Conservation (phyloP, 2,113 vertebrate genomes). For the Polypterus bichir region DNA sequence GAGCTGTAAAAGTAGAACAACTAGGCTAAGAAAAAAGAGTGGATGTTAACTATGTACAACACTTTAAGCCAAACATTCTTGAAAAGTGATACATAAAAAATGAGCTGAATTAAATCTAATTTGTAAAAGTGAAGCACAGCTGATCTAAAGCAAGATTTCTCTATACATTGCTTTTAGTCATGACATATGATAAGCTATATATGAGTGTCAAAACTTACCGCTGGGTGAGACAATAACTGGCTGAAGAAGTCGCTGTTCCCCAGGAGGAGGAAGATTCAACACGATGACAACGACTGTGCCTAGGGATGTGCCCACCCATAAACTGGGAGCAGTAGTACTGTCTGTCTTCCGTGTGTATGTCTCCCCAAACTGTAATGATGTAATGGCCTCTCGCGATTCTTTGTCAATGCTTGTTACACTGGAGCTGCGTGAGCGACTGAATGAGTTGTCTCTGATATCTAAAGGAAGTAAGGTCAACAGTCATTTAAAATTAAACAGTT, state of each 20-base stretch:
- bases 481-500: too few species aligned
- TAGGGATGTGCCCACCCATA: conserved; percentile 86
- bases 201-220: conserved; percentile 49
- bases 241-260: conserved; percentile 88
- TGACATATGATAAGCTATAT: too few species aligned
- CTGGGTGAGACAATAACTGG: conserved; percentile 88
- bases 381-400: conserved; percentile 83
- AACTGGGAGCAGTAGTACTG: conserved; percentile 60
- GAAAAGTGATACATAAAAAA: too few species aligned
- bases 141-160: too few species aligned
- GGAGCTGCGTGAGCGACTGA: conserved; percentile 93
- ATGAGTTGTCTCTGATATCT: conserved; percentile 96
- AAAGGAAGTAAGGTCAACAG: conserved; percentile 46
- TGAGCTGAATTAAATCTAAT: too few species aligned
- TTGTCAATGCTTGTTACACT: conserved; percentile 97
- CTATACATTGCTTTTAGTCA: too few species aligned
- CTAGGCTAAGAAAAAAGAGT: too few species aligned
- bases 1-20: too few species aligned
- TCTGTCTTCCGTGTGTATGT: conserved; percentile 80
- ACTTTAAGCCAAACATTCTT: too few species aligned
- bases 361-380: conserved; percentile 84
- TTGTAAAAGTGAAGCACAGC: too few species aligned
- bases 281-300: conserved; percentile 78
- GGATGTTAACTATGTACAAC: too few species aligned
- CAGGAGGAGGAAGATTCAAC: conserved; percentile 77